Evolutionary conservation across 2,888 invertebrate genomes (phyloP), one percentile per base, ranked within the genome.

Genomic region (Cataglyphis cursor): DNA sequence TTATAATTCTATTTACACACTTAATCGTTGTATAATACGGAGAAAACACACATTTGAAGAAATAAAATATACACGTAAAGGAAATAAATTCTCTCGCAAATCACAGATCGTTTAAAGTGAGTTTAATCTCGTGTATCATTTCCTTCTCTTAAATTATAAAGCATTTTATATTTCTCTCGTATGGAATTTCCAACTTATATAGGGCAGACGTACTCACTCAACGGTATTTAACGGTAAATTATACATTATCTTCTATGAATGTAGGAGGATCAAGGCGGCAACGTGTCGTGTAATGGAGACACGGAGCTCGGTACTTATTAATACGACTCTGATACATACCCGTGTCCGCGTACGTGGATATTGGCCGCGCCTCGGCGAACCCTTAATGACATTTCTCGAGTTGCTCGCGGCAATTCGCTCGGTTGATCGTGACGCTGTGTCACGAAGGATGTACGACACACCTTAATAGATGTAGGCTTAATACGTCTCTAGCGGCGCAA

Each of bases 341-440:
- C 68, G 54, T 38, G 57, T 57, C 38, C 44, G 48, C 64, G 64
- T 51, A 68, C 24, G 75, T 62, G 86, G 82, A 92, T 92, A 92
- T 92, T 92, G 91, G 90, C 85, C 84, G 85, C 88, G 92, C 88
- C 87, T 90, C 87, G 88, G 83, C 87, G 88, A 89, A 85, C 90
- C 86, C 88, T 87, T 91, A 91, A 93, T 90, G 92, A 91, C 91
- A 89, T 92, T 92, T 92, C 90, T 88, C 89, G 88, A 90, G 87
- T 88, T 87, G 92, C 91, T 88, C 82, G 84, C 83, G 88, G 92
- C 92, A 86, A 89, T 90, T 92, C 88, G 65, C 74, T 65, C 54
- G 82, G 81, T 84, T 68, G 84, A 83, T 88, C 64, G 54, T 65
- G 66, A 81, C 72, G 70, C 72, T 62, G 54, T 54, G 10, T 51